phyloP scores from a whole-genome alignment of 1,140 invertebrate species.

The Macrotrachela quadricornifera region DNA sequence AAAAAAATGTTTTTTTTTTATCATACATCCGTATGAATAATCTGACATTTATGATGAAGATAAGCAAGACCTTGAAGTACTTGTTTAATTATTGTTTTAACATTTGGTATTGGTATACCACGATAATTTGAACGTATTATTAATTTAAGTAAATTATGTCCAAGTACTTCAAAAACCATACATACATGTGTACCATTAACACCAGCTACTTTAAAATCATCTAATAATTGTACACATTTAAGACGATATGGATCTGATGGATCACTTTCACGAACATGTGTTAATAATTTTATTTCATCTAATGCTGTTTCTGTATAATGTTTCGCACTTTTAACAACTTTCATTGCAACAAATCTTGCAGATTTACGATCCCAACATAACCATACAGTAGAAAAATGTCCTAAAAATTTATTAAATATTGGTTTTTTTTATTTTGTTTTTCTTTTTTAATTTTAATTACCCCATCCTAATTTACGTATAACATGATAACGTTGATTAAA shows the following conservation, averaged over 20 bases:
- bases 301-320: constrained; percentile 94
- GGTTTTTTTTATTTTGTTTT: no score
- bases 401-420: no score
- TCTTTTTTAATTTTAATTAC: no score
- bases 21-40: constrained; percentile 74
- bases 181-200: constrained; percentile 83
- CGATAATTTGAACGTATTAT: constrained; percentile 92
- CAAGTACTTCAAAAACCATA: constrained; percentile 96
- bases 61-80: constrained; percentile 78
- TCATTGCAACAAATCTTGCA: constrained; percentile 68
- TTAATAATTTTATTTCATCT: constrained; percentile 91
- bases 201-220: constrained; percentile 92
- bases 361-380: constrained; percentile 68
- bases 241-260: constrained; percentile 65
- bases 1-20: no score
- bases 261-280: constrained; percentile 60
- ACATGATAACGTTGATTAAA: constrained; percentile 80
- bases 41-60: constrained; percentile 82
- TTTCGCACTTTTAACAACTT: constrained; percentile 90
- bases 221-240: constrained; percentile 82
- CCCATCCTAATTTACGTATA: constrained; percentile 86
- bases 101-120: constrained; percentile 80
- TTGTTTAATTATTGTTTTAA: constrained; percentile 80
- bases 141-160: constrained; percentile 84
- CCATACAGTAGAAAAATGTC: constrained; percentile 95